phyloP scores from a whole-genome alignment of 2,888 invertebrate species.

The Helicoverpa assulta region DNA sequence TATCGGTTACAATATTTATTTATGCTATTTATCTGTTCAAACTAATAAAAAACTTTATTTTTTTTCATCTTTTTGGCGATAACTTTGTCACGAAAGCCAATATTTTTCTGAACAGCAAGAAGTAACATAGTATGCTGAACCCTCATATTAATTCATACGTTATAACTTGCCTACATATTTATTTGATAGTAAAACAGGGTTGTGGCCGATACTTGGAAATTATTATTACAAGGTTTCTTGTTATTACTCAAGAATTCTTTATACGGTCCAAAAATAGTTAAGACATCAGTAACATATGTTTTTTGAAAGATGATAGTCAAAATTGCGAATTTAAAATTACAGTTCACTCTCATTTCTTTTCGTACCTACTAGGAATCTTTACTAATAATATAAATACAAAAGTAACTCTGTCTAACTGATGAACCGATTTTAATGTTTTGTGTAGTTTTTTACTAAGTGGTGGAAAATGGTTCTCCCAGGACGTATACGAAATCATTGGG shows the following conservation, averaged over 20 bases:
- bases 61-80: not conserved
- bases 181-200: constrained; percentile 66
- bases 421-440: too few species aligned
- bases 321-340: not conserved
- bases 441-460: too few species aligned
- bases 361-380: too few species aligned
- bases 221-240: constrained; percentile 58
- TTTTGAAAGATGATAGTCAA: not conserved
- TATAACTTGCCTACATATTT: constrained; percentile 58
- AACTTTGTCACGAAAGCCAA: constrained; percentile 1
- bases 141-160: constrained; percentile 17
- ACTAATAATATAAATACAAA: too few species aligned
- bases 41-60: not conserved
- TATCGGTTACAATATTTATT: not conserved
- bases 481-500: too few species aligned
- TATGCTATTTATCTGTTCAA: not conserved
- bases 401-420: too few species aligned
- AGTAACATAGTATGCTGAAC: constrained; percentile 37
- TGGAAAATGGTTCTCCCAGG: too few species aligned
- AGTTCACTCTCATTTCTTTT: too few species aligned
- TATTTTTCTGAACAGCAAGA: constrained; percentile 20
- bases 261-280: constrained; percentile 43
- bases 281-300: too few species aligned
- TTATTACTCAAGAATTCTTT: constrained; percentile 74
- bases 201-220: constrained; percentile 58